These are phyloP conservation scores for Drosophila paramelanica DNA, from an alignment of 2,888 invertebrate genomes.

Conservation along the genomic window DNA sequence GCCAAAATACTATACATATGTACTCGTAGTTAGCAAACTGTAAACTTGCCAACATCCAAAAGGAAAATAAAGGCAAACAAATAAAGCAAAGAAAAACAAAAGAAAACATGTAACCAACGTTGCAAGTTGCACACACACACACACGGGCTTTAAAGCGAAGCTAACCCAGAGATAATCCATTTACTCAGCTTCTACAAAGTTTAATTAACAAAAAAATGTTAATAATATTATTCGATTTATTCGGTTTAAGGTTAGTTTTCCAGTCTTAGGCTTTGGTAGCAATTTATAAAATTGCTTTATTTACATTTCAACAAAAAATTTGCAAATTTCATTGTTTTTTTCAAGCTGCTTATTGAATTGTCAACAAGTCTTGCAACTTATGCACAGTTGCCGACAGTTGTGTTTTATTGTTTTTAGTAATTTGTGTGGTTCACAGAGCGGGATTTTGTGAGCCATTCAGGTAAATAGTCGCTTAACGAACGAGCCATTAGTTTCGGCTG, in stretches of 20 bases:
- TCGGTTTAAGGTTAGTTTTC: not conserved
- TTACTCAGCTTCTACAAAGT: not conserved
- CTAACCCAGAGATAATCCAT: slow-evolving; percentile 1
- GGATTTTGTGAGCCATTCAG: slow-evolving; percentile 10
- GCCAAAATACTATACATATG: slow-evolving; percentile 57
- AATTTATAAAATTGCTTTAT: not conserved
- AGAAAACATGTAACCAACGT: slow-evolving; percentile 51
- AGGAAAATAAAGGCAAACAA: slow-evolving; percentile 55
- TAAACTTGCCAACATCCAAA: slow-evolving; percentile 68
- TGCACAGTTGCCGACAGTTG: slow-evolving; percentile 30
- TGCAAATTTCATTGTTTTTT: slow-evolving; percentile 38
- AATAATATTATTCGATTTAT: not conserved
- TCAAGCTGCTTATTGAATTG: slow-evolving; percentile 52
- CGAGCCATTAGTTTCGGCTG: slow-evolving; percentile 64
- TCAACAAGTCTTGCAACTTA: slow-evolving; percentile 60
- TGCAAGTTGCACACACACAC: slow-evolving; percentile 31
- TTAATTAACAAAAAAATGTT: not conserved
- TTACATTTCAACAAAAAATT: slow-evolving; percentile 3
- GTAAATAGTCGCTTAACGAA: slow-evolving; percentile 50
- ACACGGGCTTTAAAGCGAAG: not conserved
- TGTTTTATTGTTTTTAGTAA: slow-evolving; percentile 42
- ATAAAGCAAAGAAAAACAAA: slow-evolving; percentile 27
- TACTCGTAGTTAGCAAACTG: slow-evolving; percentile 70
- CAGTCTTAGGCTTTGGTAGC: slow-evolving; percentile 2
- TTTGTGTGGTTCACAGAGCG: slow-evolving; percentile 36